Conservation (phyloP, 2,888 invertebrate species). For the Prosapia bicincta region DNA sequence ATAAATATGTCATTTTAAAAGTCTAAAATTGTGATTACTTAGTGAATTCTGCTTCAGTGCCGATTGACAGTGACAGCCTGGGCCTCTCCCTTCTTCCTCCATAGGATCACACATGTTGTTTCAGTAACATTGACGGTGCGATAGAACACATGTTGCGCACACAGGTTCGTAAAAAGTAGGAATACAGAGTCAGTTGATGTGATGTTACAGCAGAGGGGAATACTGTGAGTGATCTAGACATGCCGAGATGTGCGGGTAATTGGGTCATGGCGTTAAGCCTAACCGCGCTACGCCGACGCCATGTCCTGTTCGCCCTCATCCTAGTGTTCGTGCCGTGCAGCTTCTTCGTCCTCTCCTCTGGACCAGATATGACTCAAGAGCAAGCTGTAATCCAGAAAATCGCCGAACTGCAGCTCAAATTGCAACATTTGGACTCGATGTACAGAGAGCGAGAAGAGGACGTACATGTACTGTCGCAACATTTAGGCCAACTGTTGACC, state of each 20-base stretch:
- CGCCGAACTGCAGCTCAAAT: constrained; percentile 71
- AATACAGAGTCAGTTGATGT: too few species aligned
- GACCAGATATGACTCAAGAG: constrained; percentile 52
- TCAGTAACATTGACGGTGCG: too few species aligned
- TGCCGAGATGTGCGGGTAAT: constrained; percentile 19
- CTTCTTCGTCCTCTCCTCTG: constrained; percentile 52
- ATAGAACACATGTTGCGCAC: too few species aligned
- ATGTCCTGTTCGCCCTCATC: constrained; percentile 55
- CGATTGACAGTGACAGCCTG: neutral
- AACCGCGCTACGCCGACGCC: constrained; percentile 48
- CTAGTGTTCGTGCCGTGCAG: constrained; percentile 57
- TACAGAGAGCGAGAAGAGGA: constrained; percentile 75
- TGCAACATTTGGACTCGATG: constrained; percentile 75
- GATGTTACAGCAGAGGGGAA: too few species aligned
- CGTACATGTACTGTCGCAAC: constrained; percentile 63
- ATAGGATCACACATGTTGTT: neutral
- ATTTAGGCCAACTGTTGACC: constrained; percentile 53
- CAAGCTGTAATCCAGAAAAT: constrained; percentile 61
- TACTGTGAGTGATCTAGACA: too few species aligned
- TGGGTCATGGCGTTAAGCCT: constrained; percentile 36
- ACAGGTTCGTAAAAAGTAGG: too few species aligned
- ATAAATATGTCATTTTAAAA: neutral
- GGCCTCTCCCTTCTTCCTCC: neutral
- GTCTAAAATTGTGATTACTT: neutral
- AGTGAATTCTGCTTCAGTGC: neutral